These are phyloP conservation scores for Sardinella longiceps DNA, from an alignment of 2,797 vertebrate genomes.

Conservation along the genomic window DNA sequence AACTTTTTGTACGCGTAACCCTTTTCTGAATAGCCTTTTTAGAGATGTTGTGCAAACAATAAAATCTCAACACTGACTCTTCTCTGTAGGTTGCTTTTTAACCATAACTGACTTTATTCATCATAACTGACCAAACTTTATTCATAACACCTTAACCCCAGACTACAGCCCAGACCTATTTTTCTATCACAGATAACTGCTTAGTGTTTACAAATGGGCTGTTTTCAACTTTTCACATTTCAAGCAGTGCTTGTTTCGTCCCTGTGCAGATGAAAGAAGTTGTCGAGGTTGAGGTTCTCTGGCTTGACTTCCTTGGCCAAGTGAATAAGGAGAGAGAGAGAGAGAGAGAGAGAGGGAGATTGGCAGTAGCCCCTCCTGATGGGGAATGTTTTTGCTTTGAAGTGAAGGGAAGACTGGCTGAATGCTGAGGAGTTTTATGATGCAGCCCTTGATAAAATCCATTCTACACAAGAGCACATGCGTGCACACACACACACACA, in stretches of 20 bases:
- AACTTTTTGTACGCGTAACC: not conserved
- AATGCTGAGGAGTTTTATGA: slow-evolving; percentile 19
- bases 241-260: not conserved
- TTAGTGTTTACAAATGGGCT: not conserved
- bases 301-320: not conserved
- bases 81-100: not conserved
- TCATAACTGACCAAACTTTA: not conserved
- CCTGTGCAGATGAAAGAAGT: not conserved
- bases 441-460: slow-evolving; percentile 6
- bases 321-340: not conserved
- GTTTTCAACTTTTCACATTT: not conserved
- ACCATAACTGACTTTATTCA: no score
- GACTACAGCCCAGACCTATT: not conserved
- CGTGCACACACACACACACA: not conserved
- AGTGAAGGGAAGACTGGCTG: not conserved
- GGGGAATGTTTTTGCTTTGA: slow-evolving; percentile 13
- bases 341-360: not conserved
- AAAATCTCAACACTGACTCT: not conserved
- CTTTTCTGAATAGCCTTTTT: not conserved
- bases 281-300: not conserved
- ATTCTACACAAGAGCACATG: not conserved
- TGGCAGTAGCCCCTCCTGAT: not conserved
- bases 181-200: not conserved
- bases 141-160: not conserved
- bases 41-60: not conserved